phyloP scores from a whole-genome alignment of 2,113 vertebrate species.

The Perca schrenkii region DNA sequence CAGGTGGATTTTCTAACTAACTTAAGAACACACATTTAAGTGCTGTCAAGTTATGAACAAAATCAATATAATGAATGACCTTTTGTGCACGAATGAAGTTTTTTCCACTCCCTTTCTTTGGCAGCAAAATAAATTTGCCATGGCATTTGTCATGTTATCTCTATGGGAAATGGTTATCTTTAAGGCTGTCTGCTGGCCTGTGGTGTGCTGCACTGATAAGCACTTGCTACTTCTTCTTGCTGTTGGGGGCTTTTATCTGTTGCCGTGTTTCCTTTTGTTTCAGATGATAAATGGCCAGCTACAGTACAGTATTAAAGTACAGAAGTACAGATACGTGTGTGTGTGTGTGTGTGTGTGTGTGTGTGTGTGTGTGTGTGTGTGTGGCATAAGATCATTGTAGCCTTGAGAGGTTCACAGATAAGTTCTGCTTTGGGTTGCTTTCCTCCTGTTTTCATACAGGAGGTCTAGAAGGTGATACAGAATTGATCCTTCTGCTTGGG shows the following conservation, averaged over 20 bases:
- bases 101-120: background rate
- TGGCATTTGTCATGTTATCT: slow-evolving; percentile 17
- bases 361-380: background rate
- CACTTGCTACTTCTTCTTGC: background rate
- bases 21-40: too few species aligned
- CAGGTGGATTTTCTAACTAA: too few species aligned
- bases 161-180: slow-evolving; percentile 6
- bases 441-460: slow-evolving; percentile 30
- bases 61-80: too few species aligned
- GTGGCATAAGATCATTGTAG: background rate
- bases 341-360: too few species aligned
- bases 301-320: background rate
- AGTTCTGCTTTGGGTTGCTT: slow-evolving; percentile 31
- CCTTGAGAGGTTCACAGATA: slow-evolving; percentile 48
- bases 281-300: background rate
- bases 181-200: slow-evolving; percentile 9
- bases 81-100: too few species aligned
- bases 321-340: too few species aligned
- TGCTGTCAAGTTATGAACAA: too few species aligned
- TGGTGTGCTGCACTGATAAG: slow-evolving; percentile 9
- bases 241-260: slow-evolving; percentile 2
- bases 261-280: slow-evolving; percentile 20
- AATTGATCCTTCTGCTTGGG: background rate
- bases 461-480: background rate
- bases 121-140: background rate